Percentiles rank a stretch among this genome's conserved stretches.
These are phyloP conservation scores for Adelphocoris suturalis DNA, from an alignment of 2,888 invertebrate genomes.

Conservation along the genomic window DNA sequence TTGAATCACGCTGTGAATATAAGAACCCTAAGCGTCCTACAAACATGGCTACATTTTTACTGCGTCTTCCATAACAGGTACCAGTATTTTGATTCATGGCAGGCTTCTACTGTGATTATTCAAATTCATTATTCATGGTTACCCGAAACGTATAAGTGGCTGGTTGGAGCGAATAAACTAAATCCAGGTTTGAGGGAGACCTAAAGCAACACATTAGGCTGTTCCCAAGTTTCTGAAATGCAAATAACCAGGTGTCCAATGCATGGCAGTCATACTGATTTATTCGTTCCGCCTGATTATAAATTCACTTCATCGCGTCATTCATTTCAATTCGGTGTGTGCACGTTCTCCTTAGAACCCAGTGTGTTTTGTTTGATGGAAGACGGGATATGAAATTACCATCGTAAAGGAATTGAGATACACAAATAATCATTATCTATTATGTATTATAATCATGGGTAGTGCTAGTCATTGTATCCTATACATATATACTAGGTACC, in stretches of 20 bases:
- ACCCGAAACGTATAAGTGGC: background rate
- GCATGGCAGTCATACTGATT: constrained; percentile 21
- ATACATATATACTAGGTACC: too few species aligned
- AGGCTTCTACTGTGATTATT: background rate
- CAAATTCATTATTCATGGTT: constrained; percentile 30
- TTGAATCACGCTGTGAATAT: too few species aligned
- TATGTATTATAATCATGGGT: too few species aligned
- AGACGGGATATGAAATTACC: background rate
- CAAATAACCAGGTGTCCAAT: constrained; percentile 25
- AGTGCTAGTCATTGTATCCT: too few species aligned
- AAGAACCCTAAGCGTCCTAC: background rate
- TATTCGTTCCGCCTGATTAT: constrained; percentile 32
- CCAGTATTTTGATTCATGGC: constrained; percentile 13
- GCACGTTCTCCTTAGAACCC: background rate
- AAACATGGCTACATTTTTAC: background rate
- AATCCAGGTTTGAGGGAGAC: constrained; percentile 9
- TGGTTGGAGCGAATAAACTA: background rate
- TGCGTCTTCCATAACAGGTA: background rate
- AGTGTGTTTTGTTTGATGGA: background rate
- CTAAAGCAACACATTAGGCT: constrained; percentile 30
- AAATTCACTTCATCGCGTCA: constrained; percentile 27
- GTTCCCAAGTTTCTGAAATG: constrained; percentile 21
- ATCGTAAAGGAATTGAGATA: background rate
- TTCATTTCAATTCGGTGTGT: constrained; percentile 6
- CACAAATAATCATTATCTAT: too few species aligned